These are phyloP conservation scores for Pogonocichla stellata DNA, from an alignment of 2,113 vertebrate genomes.

Conservation along the genomic window DNA sequence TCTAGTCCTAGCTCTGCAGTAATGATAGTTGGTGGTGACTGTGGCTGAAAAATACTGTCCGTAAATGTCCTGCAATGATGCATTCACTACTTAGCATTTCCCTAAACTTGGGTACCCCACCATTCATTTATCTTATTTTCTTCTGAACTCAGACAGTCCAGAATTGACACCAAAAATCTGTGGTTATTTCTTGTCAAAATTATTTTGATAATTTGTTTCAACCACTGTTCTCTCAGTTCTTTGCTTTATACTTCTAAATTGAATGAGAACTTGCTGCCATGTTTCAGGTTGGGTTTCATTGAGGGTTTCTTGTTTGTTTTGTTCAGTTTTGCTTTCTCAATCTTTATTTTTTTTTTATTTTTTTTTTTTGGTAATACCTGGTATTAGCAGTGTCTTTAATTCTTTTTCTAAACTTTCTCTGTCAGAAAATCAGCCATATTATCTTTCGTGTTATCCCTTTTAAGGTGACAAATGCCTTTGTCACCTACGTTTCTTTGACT, in stretches of 20 bases:
- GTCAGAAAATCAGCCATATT: background rate
- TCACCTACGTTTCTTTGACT: background rate
- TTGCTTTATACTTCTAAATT: background rate
- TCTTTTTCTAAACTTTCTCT: background rate
- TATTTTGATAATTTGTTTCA: background rate
- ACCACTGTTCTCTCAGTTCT: background rate
- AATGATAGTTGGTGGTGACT: background rate
- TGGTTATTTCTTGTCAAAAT: background rate
- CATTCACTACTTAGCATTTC: background rate
- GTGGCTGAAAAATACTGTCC: background rate
- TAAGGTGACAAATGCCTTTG: background rate
- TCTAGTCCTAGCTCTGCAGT: background rate
- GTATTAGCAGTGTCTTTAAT: background rate
- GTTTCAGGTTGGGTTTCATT: background rate
- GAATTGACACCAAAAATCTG: background rate
- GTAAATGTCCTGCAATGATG: fast-evolving
- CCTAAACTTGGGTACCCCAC: background rate
- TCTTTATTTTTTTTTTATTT: background rate
- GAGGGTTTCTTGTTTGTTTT: background rate
- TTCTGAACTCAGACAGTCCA: background rate
- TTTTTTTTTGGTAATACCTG: background rate
- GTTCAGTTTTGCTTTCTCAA: background rate
- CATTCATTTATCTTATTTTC: background rate
- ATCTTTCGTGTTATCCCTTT: background rate
- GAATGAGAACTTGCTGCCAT: background rate